phyloP scores from a whole-genome alignment of 2,888 invertebrate species.

The Dioctria linearis region DNA sequence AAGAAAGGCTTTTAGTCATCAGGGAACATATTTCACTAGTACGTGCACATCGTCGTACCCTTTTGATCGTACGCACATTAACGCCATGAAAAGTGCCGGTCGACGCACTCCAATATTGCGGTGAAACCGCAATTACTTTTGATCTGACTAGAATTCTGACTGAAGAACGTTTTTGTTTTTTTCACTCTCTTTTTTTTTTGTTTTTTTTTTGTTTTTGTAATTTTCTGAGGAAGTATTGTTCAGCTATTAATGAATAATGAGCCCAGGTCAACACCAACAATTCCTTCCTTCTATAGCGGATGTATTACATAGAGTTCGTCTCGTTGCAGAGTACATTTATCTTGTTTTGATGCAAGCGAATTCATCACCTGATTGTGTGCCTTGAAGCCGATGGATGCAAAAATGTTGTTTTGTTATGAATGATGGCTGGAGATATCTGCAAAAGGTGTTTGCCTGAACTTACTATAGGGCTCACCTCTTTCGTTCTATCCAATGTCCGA shows the following conservation, averaged over 20 bases:
- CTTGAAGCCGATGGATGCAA: slow-evolving; percentile 20
- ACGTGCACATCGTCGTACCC: background rate
- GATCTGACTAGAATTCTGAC: slow-evolving; percentile 6
- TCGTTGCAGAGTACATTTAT: slow-evolving; percentile 13
- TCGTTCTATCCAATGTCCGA: background rate
- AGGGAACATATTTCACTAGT: background rate
- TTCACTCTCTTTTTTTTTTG: too few relatives aligned
- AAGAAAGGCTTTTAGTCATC: slow-evolving; percentile 2
- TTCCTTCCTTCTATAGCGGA: slow-evolving; percentile 11
- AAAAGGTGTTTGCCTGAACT: slow-evolving; percentile 14
- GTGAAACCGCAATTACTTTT: slow-evolving; percentile 15
- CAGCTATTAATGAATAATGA: slow-evolving; percentile 31
- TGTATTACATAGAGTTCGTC: slow-evolving; percentile 9
- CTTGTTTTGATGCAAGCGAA: slow-evolving; percentile 53
- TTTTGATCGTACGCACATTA: slow-evolving; percentile 24
- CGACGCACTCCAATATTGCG: slow-evolving; percentile 6
- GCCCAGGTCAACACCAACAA: too few relatives aligned
- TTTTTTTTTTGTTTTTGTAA: background rate
- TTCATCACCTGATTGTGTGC: slow-evolving; percentile 54
- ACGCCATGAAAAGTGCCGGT: slow-evolving; percentile 4
- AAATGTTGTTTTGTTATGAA: slow-evolving; percentile 5
- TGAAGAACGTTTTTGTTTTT: too few relatives aligned
- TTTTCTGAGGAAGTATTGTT: slow-evolving; percentile 2
- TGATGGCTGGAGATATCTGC: background rate
- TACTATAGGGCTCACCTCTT: background rate